Evolutionary conservation across 2,797 vertebrate species (phyloP), one percentile per base, ranked within the genome.

Genomic region (Thamnophis elegans): DNA sequence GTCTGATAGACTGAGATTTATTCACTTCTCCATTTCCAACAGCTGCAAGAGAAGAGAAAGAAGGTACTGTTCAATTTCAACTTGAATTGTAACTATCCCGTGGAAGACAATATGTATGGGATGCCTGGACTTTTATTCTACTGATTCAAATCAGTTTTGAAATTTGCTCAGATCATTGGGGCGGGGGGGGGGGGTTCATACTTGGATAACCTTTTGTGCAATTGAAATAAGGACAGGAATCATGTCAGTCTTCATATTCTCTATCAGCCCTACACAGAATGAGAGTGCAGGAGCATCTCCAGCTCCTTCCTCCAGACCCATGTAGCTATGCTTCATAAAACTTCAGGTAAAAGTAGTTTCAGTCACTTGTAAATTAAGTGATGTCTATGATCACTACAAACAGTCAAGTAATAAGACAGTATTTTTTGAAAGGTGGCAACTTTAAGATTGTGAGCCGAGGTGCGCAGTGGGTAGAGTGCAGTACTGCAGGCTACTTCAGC

Each of bases 31-130:
- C 25, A 73, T 26, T 42, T 22, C 28, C 68, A 36, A 0, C 3
- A 85, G 36, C 94, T 96, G 90, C 53, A 95, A 94, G 0, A 87
- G 22, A 93, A 78, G 56, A 93, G 36, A 93, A 55, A 4, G 58
- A 0, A 86, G 25, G 51, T 2, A 8, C 51, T 68, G 13, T 4
- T 73, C 1, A 0, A 0, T 9, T 11, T 26, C 36, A 47, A 0
- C 62, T 90, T 87, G 8, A 1, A 0, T 14, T 55, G 26, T 14
- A 5, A 62, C 62, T 82, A 88, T 87, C 85, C 73, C 2, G 10
- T 51, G 32, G 13, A n/a, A 68, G 36, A 53, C 25, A 55, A 16
- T 26, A 73, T 32, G 58, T 26, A 89, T 25, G 59, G 13, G 62
- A 87, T 26, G 28, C 51, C 25, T 18, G 47, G 87, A 26, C 56